Conservation (phyloP, 2,113 vertebrate genomes). For the Irena cyanogastra region DNA sequence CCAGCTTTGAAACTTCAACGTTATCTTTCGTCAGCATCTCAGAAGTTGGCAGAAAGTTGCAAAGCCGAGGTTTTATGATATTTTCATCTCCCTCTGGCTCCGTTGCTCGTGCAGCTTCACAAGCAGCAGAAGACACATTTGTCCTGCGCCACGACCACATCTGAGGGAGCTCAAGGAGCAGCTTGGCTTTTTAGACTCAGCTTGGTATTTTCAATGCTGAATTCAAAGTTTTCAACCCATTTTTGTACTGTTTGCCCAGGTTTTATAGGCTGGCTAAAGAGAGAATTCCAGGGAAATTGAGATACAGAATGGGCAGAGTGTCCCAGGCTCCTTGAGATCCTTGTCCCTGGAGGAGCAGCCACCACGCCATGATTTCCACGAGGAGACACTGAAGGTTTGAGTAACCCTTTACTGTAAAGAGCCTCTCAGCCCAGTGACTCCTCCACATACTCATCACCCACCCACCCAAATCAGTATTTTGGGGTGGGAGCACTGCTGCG, state of each 20-base stretch:
- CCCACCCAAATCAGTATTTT: neutral
- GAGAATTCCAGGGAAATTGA: neutral
- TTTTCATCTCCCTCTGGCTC: neutral
- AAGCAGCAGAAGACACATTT: neutral
- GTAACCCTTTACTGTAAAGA: neutral
- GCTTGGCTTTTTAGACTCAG: neutral
- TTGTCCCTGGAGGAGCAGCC: neutral
- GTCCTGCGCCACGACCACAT: neutral
- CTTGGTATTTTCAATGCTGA: neutral
- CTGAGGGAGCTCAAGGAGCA: neutral
- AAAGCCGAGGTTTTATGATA: neutral
- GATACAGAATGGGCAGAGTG: neutral
- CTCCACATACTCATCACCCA: neutral
- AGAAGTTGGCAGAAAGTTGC: conserved; percentile 33
- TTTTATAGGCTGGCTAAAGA: neutral
- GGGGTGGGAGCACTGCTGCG: neutral
- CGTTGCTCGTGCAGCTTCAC: neutral
- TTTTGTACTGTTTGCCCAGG: neutral
- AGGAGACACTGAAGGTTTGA: neutral
- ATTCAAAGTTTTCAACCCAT: neutral
- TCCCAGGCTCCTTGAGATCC: neutral
- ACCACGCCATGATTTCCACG: accelerated
- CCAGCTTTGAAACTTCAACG: conserved; percentile 42
- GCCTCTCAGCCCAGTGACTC: neutral
- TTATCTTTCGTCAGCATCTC: conserved; percentile 47